Percentiles rank a stretch among this genome's conserved stretches.
Conservation (phyloP, 1,140 invertebrate species). For the Megalonaias nervosa region DNA sequence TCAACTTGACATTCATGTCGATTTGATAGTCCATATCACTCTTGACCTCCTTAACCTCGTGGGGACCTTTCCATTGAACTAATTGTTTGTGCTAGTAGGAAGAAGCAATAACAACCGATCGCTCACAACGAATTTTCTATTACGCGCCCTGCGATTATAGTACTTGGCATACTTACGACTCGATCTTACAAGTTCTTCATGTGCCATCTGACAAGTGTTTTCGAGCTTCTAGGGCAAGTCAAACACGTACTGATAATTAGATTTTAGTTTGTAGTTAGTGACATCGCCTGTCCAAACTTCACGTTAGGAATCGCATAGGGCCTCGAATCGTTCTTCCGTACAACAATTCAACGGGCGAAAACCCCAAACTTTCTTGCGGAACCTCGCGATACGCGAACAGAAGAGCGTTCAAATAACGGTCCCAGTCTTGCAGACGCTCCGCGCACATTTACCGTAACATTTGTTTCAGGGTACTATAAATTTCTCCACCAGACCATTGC, state of each 20-base stretch:
- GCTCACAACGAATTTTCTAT: constrained; percentile 6
- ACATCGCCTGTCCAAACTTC: too few species aligned
- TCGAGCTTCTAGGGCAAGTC: too few species aligned
- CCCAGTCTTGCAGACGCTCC: constrained; percentile 52
- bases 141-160: constrained; percentile 18
- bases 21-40: too few species aligned
- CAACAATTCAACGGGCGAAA: constrained; percentile 49
- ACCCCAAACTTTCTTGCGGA: constrained; percentile 41
- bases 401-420: constrained; percentile 48
- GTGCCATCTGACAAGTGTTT: too few species aligned
- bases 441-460: constrained; percentile 28
- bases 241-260: too few species aligned
- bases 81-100: constrained; percentile 20
- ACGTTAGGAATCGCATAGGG: constrained; percentile 31
- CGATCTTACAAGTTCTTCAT: too few species aligned
- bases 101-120: constrained; percentile 25
- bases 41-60: too few species aligned
- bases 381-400: constrained; percentile 56
- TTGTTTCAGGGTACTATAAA: constrained; percentile 42
- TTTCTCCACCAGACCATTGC: constrained; percentile 56
- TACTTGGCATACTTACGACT: not conserved
- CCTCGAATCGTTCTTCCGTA: constrained; percentile 43
- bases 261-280: too few species aligned
- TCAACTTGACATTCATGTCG: too few species aligned
- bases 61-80: constrained; percentile 22